Evolutionary conservation across 2,113 vertebrate species (phyloP).

Genomic region (Rissa tridactyla): DNA sequence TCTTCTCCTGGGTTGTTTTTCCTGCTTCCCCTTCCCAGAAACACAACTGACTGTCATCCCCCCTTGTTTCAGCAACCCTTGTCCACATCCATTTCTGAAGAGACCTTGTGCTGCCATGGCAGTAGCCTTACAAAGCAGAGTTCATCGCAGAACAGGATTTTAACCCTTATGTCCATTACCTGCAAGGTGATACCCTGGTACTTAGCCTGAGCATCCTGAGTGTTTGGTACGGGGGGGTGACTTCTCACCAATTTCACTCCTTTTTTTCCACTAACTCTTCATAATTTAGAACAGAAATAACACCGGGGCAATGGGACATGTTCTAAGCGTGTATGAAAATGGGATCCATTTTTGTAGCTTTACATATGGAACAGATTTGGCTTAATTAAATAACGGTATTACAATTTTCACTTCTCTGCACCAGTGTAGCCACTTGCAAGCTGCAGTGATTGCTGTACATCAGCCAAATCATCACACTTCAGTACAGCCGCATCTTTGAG

Average conservation of each 20-base stretch:
- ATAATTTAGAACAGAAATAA: not conserved
- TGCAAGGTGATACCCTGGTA: not conserved
- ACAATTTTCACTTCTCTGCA: not conserved
- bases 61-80: not conserved
- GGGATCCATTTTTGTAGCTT: not conserved
- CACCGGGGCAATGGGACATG: not conserved
- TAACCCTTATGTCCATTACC: fast-evolving
- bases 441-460: not conserved
- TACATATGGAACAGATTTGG: not conserved
- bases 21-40: not conserved
- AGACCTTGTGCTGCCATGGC: fast-evolving
- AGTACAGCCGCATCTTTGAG: not conserved
- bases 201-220: not conserved
- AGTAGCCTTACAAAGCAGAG: fast-evolving
- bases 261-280: not conserved
- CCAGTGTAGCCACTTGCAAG: not conserved
- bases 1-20: not conserved
- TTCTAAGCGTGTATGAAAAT: not conserved
- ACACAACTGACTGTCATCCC: fast-evolving
- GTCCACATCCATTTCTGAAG: not conserved
- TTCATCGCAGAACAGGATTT: not conserved
- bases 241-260: not conserved
- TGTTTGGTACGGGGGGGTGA: not conserved
- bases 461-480: not conserved
- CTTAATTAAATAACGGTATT: not conserved